These are phyloP conservation scores for Etheostoma nigrum DNA, from an alignment of 2,797 vertebrate species.

Conservation along the genomic window DNA sequence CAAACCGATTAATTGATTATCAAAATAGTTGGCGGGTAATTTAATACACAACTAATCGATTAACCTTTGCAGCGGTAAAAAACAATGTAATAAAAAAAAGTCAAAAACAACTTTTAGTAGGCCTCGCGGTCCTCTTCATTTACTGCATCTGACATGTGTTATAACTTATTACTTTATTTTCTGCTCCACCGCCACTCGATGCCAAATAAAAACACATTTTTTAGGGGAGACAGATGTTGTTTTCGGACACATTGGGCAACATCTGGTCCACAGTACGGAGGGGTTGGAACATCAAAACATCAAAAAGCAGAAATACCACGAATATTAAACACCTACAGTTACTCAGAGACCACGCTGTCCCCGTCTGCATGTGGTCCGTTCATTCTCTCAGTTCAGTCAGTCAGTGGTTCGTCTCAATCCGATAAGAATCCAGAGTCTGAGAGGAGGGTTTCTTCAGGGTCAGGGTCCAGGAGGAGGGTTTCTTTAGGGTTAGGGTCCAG, in stretches of 20 bases:
- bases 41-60: too few species aligned
- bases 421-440: conserved; percentile 61
- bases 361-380: too few species aligned
- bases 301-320: conserved; percentile 54
- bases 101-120: too few species aligned
- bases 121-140: not conserved
- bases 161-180: conserved; percentile 17
- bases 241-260: conserved; percentile 28
- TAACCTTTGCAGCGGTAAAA: too few species aligned
- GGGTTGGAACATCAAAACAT: conserved; percentile 19
- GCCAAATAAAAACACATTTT: conserved; percentile 28
- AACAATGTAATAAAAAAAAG: not conserved
- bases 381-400: conserved; percentile 12
- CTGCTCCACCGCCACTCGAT: not conserved
- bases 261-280: conserved; percentile 46
- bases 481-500: too few species aligned
- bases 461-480: not conserved
- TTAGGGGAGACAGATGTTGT: conserved; percentile 41
- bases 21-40: too few species aligned
- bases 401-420: conserved; percentile 57
- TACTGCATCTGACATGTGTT: not conserved
- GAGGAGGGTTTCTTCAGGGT: not conserved
- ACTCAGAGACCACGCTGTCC: not conserved
- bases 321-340: conserved; percentile 52
- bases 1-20: too few species aligned